Base-by-base conservation (phyloP, 2,888 invertebrate genomes). In the Hydropsyche betteni region DNA sequence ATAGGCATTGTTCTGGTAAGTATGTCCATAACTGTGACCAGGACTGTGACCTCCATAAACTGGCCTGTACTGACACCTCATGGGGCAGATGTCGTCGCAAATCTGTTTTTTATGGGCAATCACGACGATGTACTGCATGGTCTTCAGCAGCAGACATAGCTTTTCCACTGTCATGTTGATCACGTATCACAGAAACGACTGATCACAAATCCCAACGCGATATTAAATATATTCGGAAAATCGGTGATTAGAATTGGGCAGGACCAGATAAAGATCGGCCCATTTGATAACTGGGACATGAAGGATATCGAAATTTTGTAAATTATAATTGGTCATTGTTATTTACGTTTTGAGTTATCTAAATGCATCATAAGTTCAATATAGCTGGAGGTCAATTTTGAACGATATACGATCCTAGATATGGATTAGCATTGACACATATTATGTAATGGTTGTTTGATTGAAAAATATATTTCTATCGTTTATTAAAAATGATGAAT, bases 121-220 rank as follows among this genome's bases (percentile, higher is more conserved):
- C 70, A 78, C 74, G 10, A 79, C 38, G 5, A 79, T 68, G 64
- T 78, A 79, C 64, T 79, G 79, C 78, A 79, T 78, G 64, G 78
- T 78, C 52, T 79, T 79, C 58, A 79, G 36, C 12, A 79, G n/a
- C 52, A 74, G 58, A 34, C 79, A 79, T 16, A 79, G 72, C 24
- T 75, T 79, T 34, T 78, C 79, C 34, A 79, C 10, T 1, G 78
- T 74, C 79, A 79, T 79, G 4, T 55, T 68, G 68, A 16, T 58
- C 8, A 8, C n/a, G 5, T 58, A 16, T 4, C n/a, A n/a, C 16
- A 16, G 24, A 8, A 16, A 58, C 58, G 53, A 14, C 1, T 58
- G 58, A 58, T 8, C 58, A 1, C 24, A 16, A 8, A 5, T 16
- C 8, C 24, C 16, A 58, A 8, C 14, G 14, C 5, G 16, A n/a